Evolutionary conservation across 2,113 vertebrate genomes (phyloP), one percentile per base, ranked within the genome.

Genomic region (Forbesichthys papilliferus): DNA sequence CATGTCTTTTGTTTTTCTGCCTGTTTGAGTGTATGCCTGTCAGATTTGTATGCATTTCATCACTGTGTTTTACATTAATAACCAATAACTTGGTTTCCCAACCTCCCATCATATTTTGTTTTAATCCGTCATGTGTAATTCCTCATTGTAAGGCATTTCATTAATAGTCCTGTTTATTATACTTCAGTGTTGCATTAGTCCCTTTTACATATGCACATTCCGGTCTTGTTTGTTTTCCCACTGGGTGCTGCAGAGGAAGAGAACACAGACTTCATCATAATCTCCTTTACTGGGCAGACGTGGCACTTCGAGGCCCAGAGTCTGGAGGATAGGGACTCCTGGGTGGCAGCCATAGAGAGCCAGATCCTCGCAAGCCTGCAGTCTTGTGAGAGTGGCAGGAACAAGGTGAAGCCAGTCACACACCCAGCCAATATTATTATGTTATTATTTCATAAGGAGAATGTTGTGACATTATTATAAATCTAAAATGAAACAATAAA

Each of bases 341-440:
- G 97, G 97, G 96, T 98, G 54, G 88, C 94, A 27, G 97, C 96
- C 18, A 98, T 99, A 1, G 95, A 99, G 84, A 98, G 95, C 80
- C 97, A 99, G 91, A 99, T 98, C 86, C 91, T 98, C 67, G 97
- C 97, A 54, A 97, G 97, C 80, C 92, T 98, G 71, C 97, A 98
- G 77, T 94, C 96, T 86, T 99, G 97, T 18, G 96, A 97, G 85
- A 99, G 97, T 75, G 94, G 95, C 90, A 94, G 95, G 68, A 96
- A 96, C 92, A 99, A 98, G 96, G 97, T 95, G 68, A 63, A 11
- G 27, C 12, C 18, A 42, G 36, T 42, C 36, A 42, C 36, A 42
- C 27, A 27, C 27, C 27, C 27, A 5, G 36, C 27, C 27, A 27
- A 42, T 42, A 8, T 8, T 42, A 42, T 42, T 42, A 42, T 42